A percentile compares a stretch with the other conserved stretches of the same genome.
Conservation (phyloP, 2,888 invertebrate genomes). For the Trichogramma dendrolimi region DNA sequence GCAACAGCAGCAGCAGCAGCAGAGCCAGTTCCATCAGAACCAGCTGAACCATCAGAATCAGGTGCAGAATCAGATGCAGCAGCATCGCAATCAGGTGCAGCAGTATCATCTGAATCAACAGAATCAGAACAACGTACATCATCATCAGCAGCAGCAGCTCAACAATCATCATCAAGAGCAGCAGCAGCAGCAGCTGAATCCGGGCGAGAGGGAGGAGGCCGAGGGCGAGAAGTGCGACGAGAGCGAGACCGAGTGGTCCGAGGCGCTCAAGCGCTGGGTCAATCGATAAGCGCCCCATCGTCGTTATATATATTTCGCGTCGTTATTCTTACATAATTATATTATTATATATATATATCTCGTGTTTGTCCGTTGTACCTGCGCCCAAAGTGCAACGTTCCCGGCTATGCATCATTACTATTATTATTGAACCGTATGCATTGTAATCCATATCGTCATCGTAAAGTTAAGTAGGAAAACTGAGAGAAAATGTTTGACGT, state of each 20-base stretch:
- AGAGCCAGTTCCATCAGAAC: not conserved
- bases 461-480: too few relatives aligned
- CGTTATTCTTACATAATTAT: not conserved
- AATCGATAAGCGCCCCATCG: slow-evolving; percentile 56
- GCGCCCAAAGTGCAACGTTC: too few relatives aligned
- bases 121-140: slow-evolving; percentile 1
- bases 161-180: slow-evolving; percentile 3
- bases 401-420: too few relatives aligned
- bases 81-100: not conserved
- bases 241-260: slow-evolving; percentile 59
- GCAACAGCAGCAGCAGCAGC: not conserved
- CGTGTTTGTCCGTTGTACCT: too few relatives aligned
- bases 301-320: not conserved
- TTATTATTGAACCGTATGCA: too few relatives aligned
- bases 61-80: slow-evolving; percentile 7
- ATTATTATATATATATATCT: not conserved
- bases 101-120: not conserved
- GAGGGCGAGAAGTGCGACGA: slow-evolving; percentile 51
- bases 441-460: too few relatives aligned
- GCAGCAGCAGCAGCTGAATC: slow-evolving; percentile 32
- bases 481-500: too few relatives aligned
- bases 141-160: slow-evolving; percentile 5
- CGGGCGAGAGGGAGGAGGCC: slow-evolving; percentile 53
- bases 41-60: slow-evolving; percentile 1
- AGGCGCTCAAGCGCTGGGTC: slow-evolving; percentile 65